A percentile compares a stretch with the other conserved stretches of the same genome.
Evolutionary conservation across 2,888 invertebrate genomes (phyloP).

Genomic region (Sialis fuliginosa): DNA sequence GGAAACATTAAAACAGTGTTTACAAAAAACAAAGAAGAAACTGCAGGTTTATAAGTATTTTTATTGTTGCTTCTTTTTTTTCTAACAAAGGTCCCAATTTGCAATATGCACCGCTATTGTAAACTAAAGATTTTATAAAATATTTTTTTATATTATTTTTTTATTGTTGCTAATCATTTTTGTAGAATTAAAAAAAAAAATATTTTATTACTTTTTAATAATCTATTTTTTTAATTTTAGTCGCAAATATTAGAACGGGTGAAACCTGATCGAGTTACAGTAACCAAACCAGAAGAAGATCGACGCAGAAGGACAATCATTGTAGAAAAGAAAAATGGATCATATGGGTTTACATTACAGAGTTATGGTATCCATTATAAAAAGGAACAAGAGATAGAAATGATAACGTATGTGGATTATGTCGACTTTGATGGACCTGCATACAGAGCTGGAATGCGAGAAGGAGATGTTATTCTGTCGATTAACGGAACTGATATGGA

Average conservation of each 20-base stretch:
- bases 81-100: too few relatives aligned
- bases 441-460: conserved; percentile 81
- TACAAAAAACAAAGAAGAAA: too few relatives aligned
- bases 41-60: too few relatives aligned
- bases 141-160: too few relatives aligned
- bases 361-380: conserved; percentile 95
- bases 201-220: background rate
- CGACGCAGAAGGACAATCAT: conserved; percentile 80
- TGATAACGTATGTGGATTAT: conserved; percentile 94
- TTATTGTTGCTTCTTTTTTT: too few relatives aligned
- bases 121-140: too few relatives aligned
- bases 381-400: conserved; percentile 83
- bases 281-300: conserved; percentile 65
- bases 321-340: conserved; percentile 74
- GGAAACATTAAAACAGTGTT: too few relatives aligned
- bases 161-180: too few relatives aligned
- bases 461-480: conserved; percentile 90
- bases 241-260: conserved; percentile 51
- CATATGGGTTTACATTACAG: conserved; percentile 91
- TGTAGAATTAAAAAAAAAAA: background rate
- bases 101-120: too few relatives aligned
- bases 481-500: conserved; percentile 95
- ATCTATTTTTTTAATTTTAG: conserved; percentile 19
- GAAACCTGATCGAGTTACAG: conserved; percentile 50
- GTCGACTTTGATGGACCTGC: conserved; percentile 88